Base-by-base conservation (phyloP, 2,797 vertebrate species). In the Molossus alvarezi region DNA sequence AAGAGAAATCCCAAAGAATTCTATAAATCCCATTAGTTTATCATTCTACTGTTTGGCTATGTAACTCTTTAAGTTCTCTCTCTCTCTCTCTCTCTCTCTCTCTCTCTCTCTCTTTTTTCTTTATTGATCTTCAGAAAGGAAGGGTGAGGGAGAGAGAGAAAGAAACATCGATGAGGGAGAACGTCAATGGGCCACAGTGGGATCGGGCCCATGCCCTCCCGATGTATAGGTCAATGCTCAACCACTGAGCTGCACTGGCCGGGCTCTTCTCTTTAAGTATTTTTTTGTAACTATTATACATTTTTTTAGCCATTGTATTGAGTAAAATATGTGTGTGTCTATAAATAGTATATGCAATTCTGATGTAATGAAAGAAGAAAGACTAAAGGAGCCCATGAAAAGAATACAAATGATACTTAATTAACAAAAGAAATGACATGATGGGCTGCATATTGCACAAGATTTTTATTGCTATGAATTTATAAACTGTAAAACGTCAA, bases 401-500 rank as follows among this genome's bases (percentile, higher is more conserved):
- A 83, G 10, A 90, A 86, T 58, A 55, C 72, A 81, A 89, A 77
- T 94, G 25, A 72, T 82, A 60, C 15, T 18, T 18, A 53, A 73
- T 83, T 81, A 73, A 67, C 17, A 62, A 77, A 90, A 92, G 18
- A 57, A 92, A 87, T 82, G 33, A 72, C 11, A 65, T 73, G 51
- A 79, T 51, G 41, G 20, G 12, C 62, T 51, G 5, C 25, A 8
- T 73, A 20, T 53, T 90, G 58, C 18, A 62, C 33, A 75, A 71
- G 82, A 48, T 41, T 89, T 79, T 62, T 79, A 93, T 65, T 57
- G 29, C 51, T 62, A 13, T 23, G 29, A 73, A 83, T 69, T 92
- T 67, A 79, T 45, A 94, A 90, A 90, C 86, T 90, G 18, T 94
- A 37, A 94, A 23, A 29, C 6, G 0, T 64, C 51, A 83, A 90